These are phyloP conservation scores for Caenorhabditis sulstoni DNA, from an alignment of 2,888 invertebrate species.

Conservation along the genomic window DNA sequence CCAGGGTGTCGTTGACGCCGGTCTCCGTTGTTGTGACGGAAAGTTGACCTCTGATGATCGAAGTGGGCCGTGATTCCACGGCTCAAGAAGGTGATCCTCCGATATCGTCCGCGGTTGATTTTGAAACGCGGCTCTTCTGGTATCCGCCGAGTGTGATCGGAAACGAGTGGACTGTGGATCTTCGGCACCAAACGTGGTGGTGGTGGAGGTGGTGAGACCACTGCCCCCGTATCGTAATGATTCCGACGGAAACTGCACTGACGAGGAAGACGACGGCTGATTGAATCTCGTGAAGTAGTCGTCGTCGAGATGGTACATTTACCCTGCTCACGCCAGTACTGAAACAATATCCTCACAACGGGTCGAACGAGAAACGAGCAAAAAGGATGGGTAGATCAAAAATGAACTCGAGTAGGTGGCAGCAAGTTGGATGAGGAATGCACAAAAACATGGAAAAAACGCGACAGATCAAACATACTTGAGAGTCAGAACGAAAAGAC, in stretches of 20 bases:
- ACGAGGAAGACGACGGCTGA: constrained; percentile 57
- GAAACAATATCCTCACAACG: not conserved
- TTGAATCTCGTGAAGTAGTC: constrained; percentile 63
- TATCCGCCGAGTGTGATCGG: constrained; percentile 59
- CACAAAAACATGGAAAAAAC: constrained; percentile 60
- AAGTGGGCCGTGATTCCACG: constrained; percentile 42
- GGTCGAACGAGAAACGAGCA: not conserved
- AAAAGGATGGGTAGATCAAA: not conserved
- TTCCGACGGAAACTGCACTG: constrained; percentile 63
- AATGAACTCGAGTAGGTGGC: constrained; percentile 37
- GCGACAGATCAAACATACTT: constrained; percentile 66
- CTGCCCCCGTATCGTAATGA: constrained; percentile 55
- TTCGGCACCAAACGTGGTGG: constrained; percentile 38
- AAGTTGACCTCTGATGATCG: constrained; percentile 51
- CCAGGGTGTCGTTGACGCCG: constrained; percentile 61
- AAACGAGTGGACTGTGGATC: constrained; percentile 41
- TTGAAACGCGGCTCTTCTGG: constrained; percentile 55
- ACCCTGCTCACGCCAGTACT: constrained; percentile 57
- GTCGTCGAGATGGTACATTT: constrained; percentile 67
- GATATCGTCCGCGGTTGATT: constrained; percentile 51
- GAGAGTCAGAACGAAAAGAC: constrained; percentile 8
- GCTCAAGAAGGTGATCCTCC: constrained; percentile 41
- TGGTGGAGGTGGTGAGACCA: constrained; percentile 19
- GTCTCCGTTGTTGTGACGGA: constrained; percentile 55
- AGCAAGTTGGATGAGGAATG: constrained; percentile 35